Evolutionary conservation across 30 jellyfish, hydroid and myxozoan species (phyloP), one percentile per base, ranked within the genome.

Genomic region (Phacellophora camtschatica): DNA sequence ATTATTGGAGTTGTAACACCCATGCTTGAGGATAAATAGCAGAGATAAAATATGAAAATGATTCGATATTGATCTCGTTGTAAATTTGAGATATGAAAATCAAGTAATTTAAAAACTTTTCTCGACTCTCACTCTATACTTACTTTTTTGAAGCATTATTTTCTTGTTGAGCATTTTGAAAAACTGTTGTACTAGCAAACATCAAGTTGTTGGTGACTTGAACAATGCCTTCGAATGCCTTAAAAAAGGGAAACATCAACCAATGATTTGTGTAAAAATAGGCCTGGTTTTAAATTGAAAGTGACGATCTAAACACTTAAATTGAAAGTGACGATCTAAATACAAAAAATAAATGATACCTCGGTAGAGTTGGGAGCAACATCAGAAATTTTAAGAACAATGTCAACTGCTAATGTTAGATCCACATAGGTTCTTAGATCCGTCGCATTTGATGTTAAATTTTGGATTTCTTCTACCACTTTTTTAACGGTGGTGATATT

Each of bases 191-290:
- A 15, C 35, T 62, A 8, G 84, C 84, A 36, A 39, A 24, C 84
- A 71, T 71, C 24, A 71, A 30, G 57, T 71, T 71, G 71, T 49
- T 53, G 2, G 84, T 71, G 13, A 71, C 84, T 32, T 71, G 30
- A 12, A 71, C 62, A 39, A 71, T 71, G 24, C 84, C 84, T 18
- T 71, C 57, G 32, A 71, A 71, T 5, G 84, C 84, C 84, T 71
- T 46, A 12, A 31, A 71, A 18, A 16, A 20, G 31, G 39, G 5
- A 18, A 27, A n/a, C n/a, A n/a, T n/a, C n/a, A n/a, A n/a, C n/a
- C n/a, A n/a, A n/a, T n/a, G n/a, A n/a, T n/a, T n/a, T n/a, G n/a
- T n/a, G n/a, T n/a, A n/a, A n/a, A n/a, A n/a, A n/a, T n/a, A n/a
- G n/a, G n/a, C n/a, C n/a, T n/a, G n/a, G n/a, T n/a, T n/a, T n/a